These are phyloP conservation scores for Sarcophaga rosellei DNA, from an alignment of 2,888 invertebrate genomes.

Conservation along the genomic window DNA sequence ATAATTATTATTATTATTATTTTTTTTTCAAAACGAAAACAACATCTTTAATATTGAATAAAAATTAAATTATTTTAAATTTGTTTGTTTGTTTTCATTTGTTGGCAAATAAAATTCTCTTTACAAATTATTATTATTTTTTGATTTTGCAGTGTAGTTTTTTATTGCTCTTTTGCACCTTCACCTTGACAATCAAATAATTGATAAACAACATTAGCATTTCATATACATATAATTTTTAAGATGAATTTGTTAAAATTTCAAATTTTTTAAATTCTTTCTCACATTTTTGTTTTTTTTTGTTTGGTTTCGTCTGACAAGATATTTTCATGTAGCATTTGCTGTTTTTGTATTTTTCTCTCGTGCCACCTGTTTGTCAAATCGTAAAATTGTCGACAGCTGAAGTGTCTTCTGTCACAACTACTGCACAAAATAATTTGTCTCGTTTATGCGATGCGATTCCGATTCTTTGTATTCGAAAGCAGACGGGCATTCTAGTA, in stretches of 20 bases:
- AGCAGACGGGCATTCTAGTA: background rate
- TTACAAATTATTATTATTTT: background rate
- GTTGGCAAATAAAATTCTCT: background rate
- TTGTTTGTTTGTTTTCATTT: background rate
- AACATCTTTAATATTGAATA: background rate
- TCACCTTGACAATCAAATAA: constrained; percentile 37
- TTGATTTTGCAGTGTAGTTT: background rate
- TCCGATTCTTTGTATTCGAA: background rate
- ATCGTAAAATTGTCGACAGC: constrained; percentile 58
- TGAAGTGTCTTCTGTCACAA: constrained; percentile 58
- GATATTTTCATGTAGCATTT: background rate
- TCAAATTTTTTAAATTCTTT: constrained; percentile 13
- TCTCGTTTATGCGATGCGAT: constrained; percentile 26
- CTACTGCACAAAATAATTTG: constrained; percentile 48
- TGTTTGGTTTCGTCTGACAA: background rate
- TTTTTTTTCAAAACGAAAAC: background rate
- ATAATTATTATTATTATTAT: too few relatives aligned
- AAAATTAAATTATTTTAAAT: background rate
- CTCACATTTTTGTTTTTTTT: background rate
- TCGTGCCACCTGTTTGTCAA: constrained; percentile 54
- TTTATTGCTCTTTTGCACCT: constrained; percentile 18
- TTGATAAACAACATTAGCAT: constrained; percentile 17
- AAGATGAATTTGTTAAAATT: constrained; percentile 8
- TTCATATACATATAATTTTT: background rate
- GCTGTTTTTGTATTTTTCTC: background rate